Percentiles rank a stretch among this genome's conserved stretches.
phyloP scores from a whole-genome alignment of 2,888 invertebrate genomes.

The Hyposoter dolosus region DNA sequence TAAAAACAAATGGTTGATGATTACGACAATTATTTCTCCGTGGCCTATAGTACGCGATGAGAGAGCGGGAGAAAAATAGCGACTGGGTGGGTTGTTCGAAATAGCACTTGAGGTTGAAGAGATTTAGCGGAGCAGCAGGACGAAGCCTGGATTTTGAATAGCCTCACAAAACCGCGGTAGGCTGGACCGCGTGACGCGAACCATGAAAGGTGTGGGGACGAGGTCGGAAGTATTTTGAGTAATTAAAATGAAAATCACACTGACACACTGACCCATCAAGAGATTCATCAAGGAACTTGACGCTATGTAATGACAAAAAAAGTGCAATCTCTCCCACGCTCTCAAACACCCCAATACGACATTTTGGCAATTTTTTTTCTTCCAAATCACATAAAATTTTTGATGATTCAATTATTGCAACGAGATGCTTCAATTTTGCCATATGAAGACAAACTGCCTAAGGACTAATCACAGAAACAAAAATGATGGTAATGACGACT shows the following conservation, averaged over 20 bases:
- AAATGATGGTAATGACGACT: too few relatives aligned
- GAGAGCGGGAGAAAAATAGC: background rate
- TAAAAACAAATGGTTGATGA: conserved; percentile 40
- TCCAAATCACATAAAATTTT: too few relatives aligned
- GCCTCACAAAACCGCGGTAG: conserved; percentile 35
- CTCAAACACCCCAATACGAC: too few relatives aligned
- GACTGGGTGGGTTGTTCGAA: conserved; percentile 1
- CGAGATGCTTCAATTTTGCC: too few relatives aligned
- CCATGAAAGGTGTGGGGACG: conserved; percentile 23
- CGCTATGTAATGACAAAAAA: too few relatives aligned
- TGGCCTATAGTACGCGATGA: conserved; percentile 26
- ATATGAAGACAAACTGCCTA: too few relatives aligned
- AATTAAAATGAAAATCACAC: conserved; percentile 58
- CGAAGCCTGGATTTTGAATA: conserved; percentile 35
- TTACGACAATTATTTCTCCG: conserved; percentile 57
- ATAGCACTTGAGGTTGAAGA: conserved; percentile 40
- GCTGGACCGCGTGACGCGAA: conserved; percentile 6
- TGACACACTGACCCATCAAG: conserved; percentile 36
- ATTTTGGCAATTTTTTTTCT: too few relatives aligned
- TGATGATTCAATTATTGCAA: too few relatives aligned
- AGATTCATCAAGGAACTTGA: too few relatives aligned
- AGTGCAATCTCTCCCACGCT: too few relatives aligned
- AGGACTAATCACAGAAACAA: too few relatives aligned
- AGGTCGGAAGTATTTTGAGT: conserved; percentile 39
- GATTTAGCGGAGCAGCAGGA: conserved; percentile 20